Conservation (phyloP, 37 sponge, comb jelly and placozoan genomes). For the Hexactinellida sp. region DNA sequence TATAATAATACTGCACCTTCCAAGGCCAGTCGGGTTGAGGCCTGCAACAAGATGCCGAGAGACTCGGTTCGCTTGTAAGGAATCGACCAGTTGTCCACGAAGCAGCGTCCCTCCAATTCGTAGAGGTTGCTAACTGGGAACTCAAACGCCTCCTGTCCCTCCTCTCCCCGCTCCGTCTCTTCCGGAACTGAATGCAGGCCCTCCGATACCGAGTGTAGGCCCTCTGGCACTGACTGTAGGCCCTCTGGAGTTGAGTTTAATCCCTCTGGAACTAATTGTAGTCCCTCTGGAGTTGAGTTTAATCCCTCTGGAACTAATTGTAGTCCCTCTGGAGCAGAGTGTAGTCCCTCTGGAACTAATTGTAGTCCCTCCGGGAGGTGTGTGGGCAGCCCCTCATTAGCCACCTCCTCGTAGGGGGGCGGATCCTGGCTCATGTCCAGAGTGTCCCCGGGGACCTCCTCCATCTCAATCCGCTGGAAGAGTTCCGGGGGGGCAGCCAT, state of each 20-base stretch:
- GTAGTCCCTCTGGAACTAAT: neutral
- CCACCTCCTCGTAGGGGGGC: neutral
- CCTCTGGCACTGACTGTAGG: neutral
- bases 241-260: too few relatives aligned
- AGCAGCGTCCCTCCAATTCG: conserved; percentile 74
- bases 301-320: neutral
- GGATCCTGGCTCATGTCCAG: neutral
- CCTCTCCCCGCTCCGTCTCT: neutral
- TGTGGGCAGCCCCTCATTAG: neutral
- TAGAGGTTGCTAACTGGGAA: conserved; percentile 75
- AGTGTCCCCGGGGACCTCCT: neutral
- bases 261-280: neutral
- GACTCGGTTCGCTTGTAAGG: conserved; percentile 61
- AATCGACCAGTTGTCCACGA: conserved; percentile 85
- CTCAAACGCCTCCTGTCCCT: conserved; percentile 20
- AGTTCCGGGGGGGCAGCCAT: neutral
- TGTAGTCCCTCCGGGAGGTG: neutral
- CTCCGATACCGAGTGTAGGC: too few relatives aligned
- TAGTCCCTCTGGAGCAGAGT: neutral
- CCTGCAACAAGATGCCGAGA: conserved; percentile 64
- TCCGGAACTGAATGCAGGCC: neutral
- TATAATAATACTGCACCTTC: too few relatives aligned
- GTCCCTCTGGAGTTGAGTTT: too few relatives aligned
- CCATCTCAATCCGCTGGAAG: neutral
- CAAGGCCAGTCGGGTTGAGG: conserved; percentile 46